These are phyloP conservation scores for Halocynthia roretzi DNA, from an alignment of 23 tunicate species.

Conservation along the genomic window DNA sequence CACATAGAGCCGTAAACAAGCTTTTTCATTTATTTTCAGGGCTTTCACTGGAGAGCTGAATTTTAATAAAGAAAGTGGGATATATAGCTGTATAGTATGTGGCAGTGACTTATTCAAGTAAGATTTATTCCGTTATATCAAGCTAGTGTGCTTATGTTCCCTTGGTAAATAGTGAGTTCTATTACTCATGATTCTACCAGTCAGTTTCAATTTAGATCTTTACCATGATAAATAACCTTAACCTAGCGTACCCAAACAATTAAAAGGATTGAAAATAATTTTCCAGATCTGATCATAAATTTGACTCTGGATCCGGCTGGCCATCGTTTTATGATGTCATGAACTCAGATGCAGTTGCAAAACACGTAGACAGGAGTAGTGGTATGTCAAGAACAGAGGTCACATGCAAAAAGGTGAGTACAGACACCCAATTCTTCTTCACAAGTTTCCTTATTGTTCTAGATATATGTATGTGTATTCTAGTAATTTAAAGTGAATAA, in stretches of 20 bases:
- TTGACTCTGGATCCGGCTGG: constrained; percentile 96
- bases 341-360: constrained; percentile 33
- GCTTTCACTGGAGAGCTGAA: constrained; percentile 81
- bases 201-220: too few species aligned
- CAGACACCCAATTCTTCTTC: not conserved
- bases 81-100: constrained; percentile 86
- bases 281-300: constrained; percentile 77
- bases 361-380: constrained; percentile 34
- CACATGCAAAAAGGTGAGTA: constrained; percentile 63
- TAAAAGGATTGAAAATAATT: not conserved
- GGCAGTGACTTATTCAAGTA: constrained; percentile 65
- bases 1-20: not conserved
- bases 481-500: not conserved
- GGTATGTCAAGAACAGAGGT: constrained; percentile 78
- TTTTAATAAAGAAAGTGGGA: constrained; percentile 56
- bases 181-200: too few species aligned
- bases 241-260: too few species aligned
- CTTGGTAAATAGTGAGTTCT: too few species aligned
- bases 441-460: not conserved
- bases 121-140: not conserved
- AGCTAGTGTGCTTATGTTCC: too few species aligned
- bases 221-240: too few species aligned
- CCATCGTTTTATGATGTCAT: constrained; percentile 74
- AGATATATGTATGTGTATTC: not conserved
- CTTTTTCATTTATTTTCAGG: constrained; percentile 24